Base-by-base conservation (phyloP, 2,113 vertebrate species). In the Labrus mixtus region DNA sequence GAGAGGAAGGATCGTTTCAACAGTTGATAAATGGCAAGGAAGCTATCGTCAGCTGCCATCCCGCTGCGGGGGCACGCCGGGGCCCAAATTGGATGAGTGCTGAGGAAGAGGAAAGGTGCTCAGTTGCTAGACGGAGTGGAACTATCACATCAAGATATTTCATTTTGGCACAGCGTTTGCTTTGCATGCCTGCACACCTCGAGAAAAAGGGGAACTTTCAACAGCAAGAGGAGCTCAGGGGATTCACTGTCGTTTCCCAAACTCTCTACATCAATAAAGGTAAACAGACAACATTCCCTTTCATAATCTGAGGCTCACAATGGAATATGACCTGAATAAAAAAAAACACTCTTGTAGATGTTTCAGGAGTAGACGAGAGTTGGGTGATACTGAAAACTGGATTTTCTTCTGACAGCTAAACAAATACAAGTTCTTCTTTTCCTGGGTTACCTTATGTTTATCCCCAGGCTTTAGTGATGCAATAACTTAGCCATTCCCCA, bases 1-100 rank as follows among this genome's bases (percentile, higher is more conserved):
- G 80, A 78, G 80, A 69, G 79, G 64, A 51, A 72, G 81, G 69
- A 80, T 87, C 70, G 10, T 90, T 89, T 88, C 73, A 82, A 64
- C 60, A 66, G 68, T 72, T 89, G 84, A 93, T 84, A 74, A 91
- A 90, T 77, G 58, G 68, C 20, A 20, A 48, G 67, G 51, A 76
- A 82, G 76, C 65, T 81, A 86, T 81, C 62, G 13, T 82, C 83
- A 83, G 78, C 67, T 79, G 83, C 78, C 83, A 83, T 80, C 51
- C 0, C 25, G 11, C 66, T 10, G 43, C 46, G 4, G 79, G 84
- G 85, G 61, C 79, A 73, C 0, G 50, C 69, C 39, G 43, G 61
- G 61, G 65, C 65, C 58, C 64, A 82, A 89, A 89, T 59, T 87
- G 86, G 85, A 85, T 79, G 69, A 89, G 63, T 41, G 58, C 48